Evolutionary conservation across 2,113 vertebrate genomes (phyloP).

Genomic region (Leptodactylus fuscus): DNA sequence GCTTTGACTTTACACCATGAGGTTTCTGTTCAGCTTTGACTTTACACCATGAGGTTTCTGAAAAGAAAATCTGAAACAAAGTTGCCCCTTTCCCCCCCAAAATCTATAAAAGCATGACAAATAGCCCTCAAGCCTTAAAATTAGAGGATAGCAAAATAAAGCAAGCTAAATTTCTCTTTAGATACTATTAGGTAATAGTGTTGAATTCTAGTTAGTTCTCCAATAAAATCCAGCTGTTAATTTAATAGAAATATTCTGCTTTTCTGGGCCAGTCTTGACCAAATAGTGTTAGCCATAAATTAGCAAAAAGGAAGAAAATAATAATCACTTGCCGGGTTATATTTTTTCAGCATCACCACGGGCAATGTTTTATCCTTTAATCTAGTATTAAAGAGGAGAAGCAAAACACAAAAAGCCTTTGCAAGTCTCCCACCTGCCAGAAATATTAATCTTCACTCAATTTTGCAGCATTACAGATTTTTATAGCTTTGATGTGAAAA

Average conservation of each 20-base stretch:
- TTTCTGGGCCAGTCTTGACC: not conserved
- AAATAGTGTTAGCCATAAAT: not conserved
- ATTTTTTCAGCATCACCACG: not conserved
- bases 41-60: constrained; percentile 8
- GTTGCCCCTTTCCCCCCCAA: constrained; percentile 23
- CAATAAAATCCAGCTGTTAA: not conserved
- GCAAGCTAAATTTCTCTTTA: not conserved
- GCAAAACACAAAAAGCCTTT: not conserved
- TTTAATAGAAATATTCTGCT: not conserved
- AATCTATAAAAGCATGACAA: not conserved
- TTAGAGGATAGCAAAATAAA: not conserved
- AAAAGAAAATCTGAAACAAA: constrained; percentile 50
- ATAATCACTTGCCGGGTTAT: not conserved
- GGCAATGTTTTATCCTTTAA: constrained; percentile 13
- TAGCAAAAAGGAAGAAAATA: not conserved
- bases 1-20: constrained; percentile 19
- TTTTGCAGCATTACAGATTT: not conserved
- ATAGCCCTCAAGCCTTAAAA: not conserved
- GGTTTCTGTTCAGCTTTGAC: constrained; percentile 39
- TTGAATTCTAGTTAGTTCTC: not conserved
- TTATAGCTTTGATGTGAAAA: constrained; percentile 1
- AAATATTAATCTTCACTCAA: not conserved
- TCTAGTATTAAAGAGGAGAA: not conserved
- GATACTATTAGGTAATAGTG: too few relatives aligned
- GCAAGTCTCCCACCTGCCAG: not conserved